Conservation (phyloP, 37 sponge, comb jelly and placozoan species). For the Halichondria panicea region DNA sequence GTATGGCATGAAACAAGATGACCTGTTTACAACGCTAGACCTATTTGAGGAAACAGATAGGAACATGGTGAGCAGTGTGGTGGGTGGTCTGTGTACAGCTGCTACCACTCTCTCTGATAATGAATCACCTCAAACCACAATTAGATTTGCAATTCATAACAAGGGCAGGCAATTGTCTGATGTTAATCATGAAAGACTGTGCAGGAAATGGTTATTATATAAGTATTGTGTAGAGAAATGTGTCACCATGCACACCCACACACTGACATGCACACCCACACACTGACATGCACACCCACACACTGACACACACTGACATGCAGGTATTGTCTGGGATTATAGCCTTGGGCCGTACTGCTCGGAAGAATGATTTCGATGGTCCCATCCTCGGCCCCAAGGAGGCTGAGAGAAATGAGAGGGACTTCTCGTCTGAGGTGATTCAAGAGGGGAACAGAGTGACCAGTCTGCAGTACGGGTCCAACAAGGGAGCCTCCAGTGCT, state of each 20-base stretch:
- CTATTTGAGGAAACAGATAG: slow-evolving; percentile 46
- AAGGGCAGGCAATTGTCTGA: too few species aligned
- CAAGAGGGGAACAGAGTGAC: slow-evolving; percentile 45
- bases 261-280: slow-evolving; percentile 2
- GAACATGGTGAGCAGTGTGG: slow-evolving; percentile 45
- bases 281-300: slow-evolving; percentile 1
- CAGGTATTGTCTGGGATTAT: slow-evolving; percentile 50
- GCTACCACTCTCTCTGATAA: too few species aligned
- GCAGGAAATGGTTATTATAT: too few species aligned
- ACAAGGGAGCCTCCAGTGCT: slow-evolving; percentile 50
- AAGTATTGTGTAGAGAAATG: too few species aligned
- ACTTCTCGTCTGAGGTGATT: slow-evolving; percentile 40
- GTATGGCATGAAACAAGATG: slow-evolving; percentile 56
- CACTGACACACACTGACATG: not conserved
- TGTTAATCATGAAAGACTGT: too few species aligned
- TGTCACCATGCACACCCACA: slow-evolving; percentile 14
- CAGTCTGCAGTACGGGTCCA: slow-evolving; percentile 72
- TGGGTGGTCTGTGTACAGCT: too few species aligned
- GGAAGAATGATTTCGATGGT: slow-evolving; percentile 53
- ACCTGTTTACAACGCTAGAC: slow-evolving; percentile 63
- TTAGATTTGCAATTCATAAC: too few species aligned
- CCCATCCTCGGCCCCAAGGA: slow-evolving; percentile 61
- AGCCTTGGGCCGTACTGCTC: slow-evolving; percentile 61
- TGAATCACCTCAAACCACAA: too few species aligned
- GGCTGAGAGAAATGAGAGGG: slow-evolving; percentile 48